These are phyloP conservation scores for Drosophila trichaetosa DNA, from an alignment of 2,888 invertebrate species.

Conservation along the genomic window DNA sequence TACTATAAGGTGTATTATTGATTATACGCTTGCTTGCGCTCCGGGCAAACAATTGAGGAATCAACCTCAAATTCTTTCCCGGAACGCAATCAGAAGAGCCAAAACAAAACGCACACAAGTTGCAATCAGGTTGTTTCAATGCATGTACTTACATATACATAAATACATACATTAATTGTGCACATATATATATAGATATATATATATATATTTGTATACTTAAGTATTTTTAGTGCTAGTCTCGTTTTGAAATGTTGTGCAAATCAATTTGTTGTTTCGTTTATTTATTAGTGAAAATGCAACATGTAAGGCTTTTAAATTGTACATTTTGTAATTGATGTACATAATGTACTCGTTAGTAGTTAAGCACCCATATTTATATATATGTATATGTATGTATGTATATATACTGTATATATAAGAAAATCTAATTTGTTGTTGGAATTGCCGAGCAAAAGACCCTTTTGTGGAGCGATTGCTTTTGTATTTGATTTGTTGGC, in stretches of 20 bases:
- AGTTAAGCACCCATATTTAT: conserved; percentile 24
- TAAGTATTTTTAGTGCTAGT: conserved; percentile 73
- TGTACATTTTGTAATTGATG: conserved; percentile 26
- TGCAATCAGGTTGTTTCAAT: conserved; percentile 70
- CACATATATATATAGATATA: conserved; percentile 25
- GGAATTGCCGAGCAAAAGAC: conserved; percentile 12
- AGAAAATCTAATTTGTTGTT: conserved; percentile 30
- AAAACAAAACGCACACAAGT: conserved; percentile 29
- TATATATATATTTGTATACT: conserved; percentile 17
- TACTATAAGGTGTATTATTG: neutral
- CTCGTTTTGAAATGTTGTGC: conserved; percentile 57
- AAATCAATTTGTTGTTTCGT: conserved; percentile 35
- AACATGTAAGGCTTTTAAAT: conserved; percentile 69
- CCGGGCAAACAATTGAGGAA: conserved; percentile 1
- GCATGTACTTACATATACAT: conserved; percentile 48
- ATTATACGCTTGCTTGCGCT: conserved; percentile 4
- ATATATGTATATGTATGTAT: neutral
- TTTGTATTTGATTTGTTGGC: conserved; percentile 43
- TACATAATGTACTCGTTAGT: conserved; percentile 40
- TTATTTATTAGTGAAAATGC: conserved; percentile 38
- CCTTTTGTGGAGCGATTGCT: conserved; percentile 5
- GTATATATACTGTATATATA: too few relatives aligned
- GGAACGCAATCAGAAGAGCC: neutral
- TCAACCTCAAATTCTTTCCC: conserved; percentile 3
- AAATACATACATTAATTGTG: conserved; percentile 41